A percentile compares a stretch with the other conserved stretches of the same genome.
Evolutionary conservation across 2,888 invertebrate species (phyloP).

Genomic region (Holacanthella duospinosa): DNA sequence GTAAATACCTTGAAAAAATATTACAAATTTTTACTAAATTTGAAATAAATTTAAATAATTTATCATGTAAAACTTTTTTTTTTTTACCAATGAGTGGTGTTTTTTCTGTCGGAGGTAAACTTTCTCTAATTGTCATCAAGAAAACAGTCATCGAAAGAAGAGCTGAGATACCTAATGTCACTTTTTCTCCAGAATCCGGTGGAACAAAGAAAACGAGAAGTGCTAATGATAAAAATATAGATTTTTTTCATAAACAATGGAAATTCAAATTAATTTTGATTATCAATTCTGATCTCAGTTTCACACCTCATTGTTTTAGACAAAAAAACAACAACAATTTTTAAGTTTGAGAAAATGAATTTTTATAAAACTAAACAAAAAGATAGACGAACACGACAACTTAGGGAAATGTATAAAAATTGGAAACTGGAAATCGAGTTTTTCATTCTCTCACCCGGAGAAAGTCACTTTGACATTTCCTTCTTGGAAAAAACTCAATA

Average conservation of each 20-base stretch:
- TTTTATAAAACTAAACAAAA: too few relatives aligned
- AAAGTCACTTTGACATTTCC: too few relatives aligned
- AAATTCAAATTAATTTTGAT: constrained; percentile 2
- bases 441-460: background rate
- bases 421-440: background rate
- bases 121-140: constrained; percentile 75
- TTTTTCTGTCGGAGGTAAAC: constrained; percentile 74
- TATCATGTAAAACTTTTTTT: background rate
- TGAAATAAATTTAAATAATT: background rate
- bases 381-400: too few relatives aligned
- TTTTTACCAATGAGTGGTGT: constrained; percentile 69
- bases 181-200: constrained; percentile 77
- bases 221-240: too few relatives aligned
- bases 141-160: constrained; percentile 81
- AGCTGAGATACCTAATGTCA: constrained; percentile 74
- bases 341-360: too few relatives aligned
- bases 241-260: too few relatives aligned
- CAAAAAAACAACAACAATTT: too few relatives aligned
- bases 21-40: background rate
- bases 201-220: constrained; percentile 78
- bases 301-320: too few relatives aligned
- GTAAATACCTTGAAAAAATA: constrained; percentile 55
- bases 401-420: too few relatives aligned
- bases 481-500: too few relatives aligned
- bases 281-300: background rate